These are phyloP conservation scores for Xenentodon cancila DNA, from an alignment of 2,797 vertebrate species.

Conservation along the genomic window DNA sequence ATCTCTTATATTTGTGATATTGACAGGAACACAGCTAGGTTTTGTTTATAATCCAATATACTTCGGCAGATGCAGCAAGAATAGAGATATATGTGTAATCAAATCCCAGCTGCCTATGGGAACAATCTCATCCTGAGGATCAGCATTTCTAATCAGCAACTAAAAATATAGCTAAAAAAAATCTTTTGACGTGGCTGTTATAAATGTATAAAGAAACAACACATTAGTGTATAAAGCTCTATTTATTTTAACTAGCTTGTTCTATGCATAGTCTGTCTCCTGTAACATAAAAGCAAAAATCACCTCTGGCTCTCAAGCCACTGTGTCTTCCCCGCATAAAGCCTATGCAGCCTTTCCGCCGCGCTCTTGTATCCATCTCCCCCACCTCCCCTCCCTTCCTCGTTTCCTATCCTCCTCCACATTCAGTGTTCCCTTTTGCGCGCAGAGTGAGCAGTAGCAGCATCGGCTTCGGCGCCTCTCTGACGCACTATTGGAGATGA, in stretches of 20 bases:
- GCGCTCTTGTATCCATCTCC: constrained; percentile 40
- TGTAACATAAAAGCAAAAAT: constrained; percentile 60
- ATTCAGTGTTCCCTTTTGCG: constrained; percentile 75
- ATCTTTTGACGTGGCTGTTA: constrained; percentile 14
- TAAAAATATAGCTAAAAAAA: constrained; percentile 22
- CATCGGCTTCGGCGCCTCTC: constrained; percentile 67
- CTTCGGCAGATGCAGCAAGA: constrained; percentile 17
- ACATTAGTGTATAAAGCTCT: background rate
- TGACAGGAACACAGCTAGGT: background rate
- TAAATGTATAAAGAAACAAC: constrained; percentile 2
- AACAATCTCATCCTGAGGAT: constrained; percentile 22
- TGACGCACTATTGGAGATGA: constrained; percentile 78
- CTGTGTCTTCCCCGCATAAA: constrained; percentile 61
- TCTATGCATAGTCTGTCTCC: constrained; percentile 29
- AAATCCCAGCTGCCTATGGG: constrained; percentile 20
- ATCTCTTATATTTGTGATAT: background rate
- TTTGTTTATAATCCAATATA: constrained; percentile 5
- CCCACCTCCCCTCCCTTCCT: constrained; percentile 35
- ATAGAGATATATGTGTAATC: background rate
- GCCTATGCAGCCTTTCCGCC: constrained; percentile 65
- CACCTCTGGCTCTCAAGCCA: constrained; percentile 59
- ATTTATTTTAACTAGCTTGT: constrained; percentile 29
- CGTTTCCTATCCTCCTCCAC: constrained; percentile 66
- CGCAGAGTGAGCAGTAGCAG: constrained; percentile 64
- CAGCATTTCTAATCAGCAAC: constrained; percentile 25